Evolutionary conservation across 35 echinoderm and acorn worm genomes (phyloP).

Genomic region (Ophiothrix spiculata): DNA sequence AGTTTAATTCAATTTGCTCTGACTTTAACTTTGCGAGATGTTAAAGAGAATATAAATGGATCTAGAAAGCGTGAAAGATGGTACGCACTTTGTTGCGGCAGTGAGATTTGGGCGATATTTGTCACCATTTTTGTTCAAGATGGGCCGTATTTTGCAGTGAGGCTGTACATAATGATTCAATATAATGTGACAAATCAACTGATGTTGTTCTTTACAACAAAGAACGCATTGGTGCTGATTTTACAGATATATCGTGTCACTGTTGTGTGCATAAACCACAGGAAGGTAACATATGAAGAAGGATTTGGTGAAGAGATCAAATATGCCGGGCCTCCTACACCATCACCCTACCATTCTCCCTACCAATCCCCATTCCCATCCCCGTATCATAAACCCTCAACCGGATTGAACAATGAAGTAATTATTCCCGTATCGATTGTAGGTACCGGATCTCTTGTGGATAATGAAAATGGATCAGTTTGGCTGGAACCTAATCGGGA

Average conservation of each 20-base stretch:
- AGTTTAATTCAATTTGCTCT: constrained; percentile 73
- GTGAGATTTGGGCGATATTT: constrained; percentile 64
- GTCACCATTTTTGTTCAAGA: constrained; percentile 68
- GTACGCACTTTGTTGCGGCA: constrained; percentile 33
- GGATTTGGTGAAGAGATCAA: neutral
- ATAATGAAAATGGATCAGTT: neutral
- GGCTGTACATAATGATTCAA: constrained; percentile 45
- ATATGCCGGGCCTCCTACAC: neutral
- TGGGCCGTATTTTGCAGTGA: constrained; percentile 55
- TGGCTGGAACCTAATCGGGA: neutral
- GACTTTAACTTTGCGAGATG: constrained; percentile 50
- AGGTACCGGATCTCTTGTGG: neutral
- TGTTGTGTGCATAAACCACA: neutral
- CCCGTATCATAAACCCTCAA: neutral
- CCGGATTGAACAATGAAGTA: neutral
- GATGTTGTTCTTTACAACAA: constrained; percentile 63
- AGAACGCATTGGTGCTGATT: constrained; percentile 57
- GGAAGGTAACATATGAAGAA: neutral
- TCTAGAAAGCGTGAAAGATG: constrained; percentile 28
- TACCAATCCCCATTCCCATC: neutral
- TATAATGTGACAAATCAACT: constrained; percentile 42
- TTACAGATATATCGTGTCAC: constrained; percentile 59
- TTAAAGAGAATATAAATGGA: constrained; percentile 20
- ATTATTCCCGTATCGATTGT: neutral
- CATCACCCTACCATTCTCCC: neutral